Base-by-base conservation (phyloP, 2,888 invertebrate genomes). In the Nudaria mundana region DNA sequence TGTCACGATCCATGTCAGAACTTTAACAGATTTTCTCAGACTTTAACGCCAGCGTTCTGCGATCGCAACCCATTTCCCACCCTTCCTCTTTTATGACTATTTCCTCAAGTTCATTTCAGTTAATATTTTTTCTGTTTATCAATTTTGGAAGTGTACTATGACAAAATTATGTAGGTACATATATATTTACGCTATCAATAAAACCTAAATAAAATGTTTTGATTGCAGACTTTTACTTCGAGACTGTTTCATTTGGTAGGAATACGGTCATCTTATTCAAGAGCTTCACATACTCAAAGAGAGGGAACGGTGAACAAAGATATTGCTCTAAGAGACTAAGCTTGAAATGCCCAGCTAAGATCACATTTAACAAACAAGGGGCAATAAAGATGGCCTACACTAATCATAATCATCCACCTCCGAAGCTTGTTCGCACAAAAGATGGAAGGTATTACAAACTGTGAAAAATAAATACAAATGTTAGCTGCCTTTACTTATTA, bases 371-470 rank as follows among this genome's bases (percentile, higher is more conserved):
- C 5, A n/a, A 26, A 18, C n/a, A 26, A 0, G 26, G 34, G 0
- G 13, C 4, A 12, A 25, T 35, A 12, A 35, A 35, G 8, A n/a
- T 5, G 2, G 8, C 18, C 3, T 26, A 13, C n/a, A 22, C 12
- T n/a, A 2, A 7, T n/a, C 31, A 78, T 36, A 74, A 66, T 32
- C 74, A 75, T 32, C 44, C 39, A 20, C 39, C 44, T 5, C 39
- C 39, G 13, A 14, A n/a, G 7, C 13, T 39, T 18, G 3, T 34
- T 5, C 29, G 33, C 10, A 23, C 30, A 5, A 3, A 11, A 25
- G 40, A 40, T 37, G 46, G 46, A 13, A 12, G 20, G n/a, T 26
- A 16, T 15, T 10, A 22, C 13, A 39, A 29, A 24, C 1, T 38
- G 4, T 36, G 7, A 36, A 13, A 20, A 18, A 7, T 12, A 2